Evolutionary conservation across 2,888 invertebrate genomes (phyloP), one percentile per base, ranked within the genome.

Genomic region (Idaea dimidiata): DNA sequence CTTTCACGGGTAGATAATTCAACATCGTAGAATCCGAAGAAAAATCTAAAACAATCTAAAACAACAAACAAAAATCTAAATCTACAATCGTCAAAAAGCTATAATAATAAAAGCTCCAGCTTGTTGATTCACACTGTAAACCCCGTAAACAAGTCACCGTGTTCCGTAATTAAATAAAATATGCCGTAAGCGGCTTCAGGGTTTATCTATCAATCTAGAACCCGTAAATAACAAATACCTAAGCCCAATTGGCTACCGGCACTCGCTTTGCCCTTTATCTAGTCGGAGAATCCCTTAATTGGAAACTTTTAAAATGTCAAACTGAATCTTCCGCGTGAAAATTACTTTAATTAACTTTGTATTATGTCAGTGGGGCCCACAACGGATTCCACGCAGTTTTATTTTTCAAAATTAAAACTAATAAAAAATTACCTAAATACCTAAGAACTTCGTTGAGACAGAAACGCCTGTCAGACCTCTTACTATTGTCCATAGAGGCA

Each of bases 271-370:
- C 68, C 66, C 62, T 73, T 76, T 80, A 80, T 75, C 78, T 77
- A 60, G 43, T 43, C 43, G 16, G 57, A 16, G 60, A 64, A 70
- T 66, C 63, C 74, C 74, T 79, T 81, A 81, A 80, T 81, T 81
- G 77, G 76, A 66, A 69, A 75, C 77, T 77, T 73, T 76, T 78
- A 79, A n/a, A n/a, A 79, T 77, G 78, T 78, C 78, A 74, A 24
- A 57, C 61, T 57, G 33, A 59, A 58, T 60, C 60, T 61, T 60
- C 57, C 43, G 57, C 54, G 43, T 18, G 57, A 31, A 56, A 55
- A 55, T 43, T 43, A 43, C 43, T 43, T 3, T 43, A 43, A 14
- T 3, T 43, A 43, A 14, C 54, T 54, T 54, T 16, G 54, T 54
- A 17, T 54, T 43, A 8, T 1, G 1, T 32, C 10, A 10, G 10